Percentiles rank a stretch among this genome's conserved stretches.
Evolutionary conservation across 2,797 vertebrate species (phyloP).

Genomic region (Hypotaenidia philippensis): DNA sequence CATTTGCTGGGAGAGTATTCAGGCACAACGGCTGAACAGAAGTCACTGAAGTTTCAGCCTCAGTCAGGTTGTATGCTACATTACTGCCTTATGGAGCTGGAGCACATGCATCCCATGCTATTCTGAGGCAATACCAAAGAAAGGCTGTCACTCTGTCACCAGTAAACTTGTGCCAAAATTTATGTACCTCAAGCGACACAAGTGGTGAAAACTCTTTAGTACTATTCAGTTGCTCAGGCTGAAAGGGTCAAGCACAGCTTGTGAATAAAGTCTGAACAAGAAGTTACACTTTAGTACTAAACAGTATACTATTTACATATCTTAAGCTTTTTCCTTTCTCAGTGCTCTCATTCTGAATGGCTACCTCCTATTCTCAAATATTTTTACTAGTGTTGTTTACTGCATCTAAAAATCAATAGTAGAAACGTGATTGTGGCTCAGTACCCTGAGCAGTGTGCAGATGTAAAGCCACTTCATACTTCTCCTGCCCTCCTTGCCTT

Average conservation of each 20-base stretch:
- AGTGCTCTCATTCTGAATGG: not conserved
- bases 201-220: not conserved
- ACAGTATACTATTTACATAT: not conserved
- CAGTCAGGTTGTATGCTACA: not conserved
- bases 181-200: not conserved
- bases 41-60: not conserved
- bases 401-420: not conserved
- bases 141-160: not conserved
- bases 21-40: not conserved
- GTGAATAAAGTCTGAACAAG: not conserved
- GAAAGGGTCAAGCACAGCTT: not conserved
- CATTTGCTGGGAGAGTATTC: not conserved
- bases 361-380: not conserved
- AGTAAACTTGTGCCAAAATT: not conserved
- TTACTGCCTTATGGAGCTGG: not conserved
- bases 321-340: not conserved
- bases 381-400: not conserved
- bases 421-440: not conserved
- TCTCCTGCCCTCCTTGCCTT: not conserved
- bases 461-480: not conserved
- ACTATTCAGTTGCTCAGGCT: not conserved
- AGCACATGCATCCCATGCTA: not conserved
- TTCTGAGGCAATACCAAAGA: not conserved
- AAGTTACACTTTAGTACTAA: not conserved
- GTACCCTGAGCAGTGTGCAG: not conserved